Evolutionary conservation across 2,113 vertebrate species (phyloP).

Genomic region (Macquaria ambigua): DNA sequence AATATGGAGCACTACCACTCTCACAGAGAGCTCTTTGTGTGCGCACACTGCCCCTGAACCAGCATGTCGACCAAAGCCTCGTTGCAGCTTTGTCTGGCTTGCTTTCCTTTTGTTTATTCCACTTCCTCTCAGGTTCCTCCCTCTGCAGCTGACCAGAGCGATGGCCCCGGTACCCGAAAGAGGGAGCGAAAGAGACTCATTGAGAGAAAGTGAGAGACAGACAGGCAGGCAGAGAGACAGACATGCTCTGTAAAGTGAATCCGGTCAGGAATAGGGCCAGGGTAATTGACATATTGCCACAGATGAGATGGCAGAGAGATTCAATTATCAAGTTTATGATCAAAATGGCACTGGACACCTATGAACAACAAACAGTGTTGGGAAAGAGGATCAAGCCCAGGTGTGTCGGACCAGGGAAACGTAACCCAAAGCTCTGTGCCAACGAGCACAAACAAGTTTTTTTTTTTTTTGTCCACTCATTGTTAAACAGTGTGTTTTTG

Average conservation of each 20-base stretch:
- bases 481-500: not conserved
- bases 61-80: conserved; percentile 64
- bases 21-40: conserved; percentile 82
- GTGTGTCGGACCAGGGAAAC: too few relatives aligned
- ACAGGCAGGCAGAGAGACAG: not conserved
- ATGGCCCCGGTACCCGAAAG: conserved; percentile 15
- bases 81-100: conserved; percentile 70
- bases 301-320: not conserved
- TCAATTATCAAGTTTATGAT: not conserved
- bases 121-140: conserved; percentile 74
- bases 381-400: not conserved
- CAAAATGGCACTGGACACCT: not conserved
- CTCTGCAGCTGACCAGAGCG: conserved; percentile 73
- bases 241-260: conserved; percentile 6
- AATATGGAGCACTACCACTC: conserved; percentile 74
- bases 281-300: not conserved
- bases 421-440: not conserved
- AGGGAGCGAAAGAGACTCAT: conserved; percentile 24
- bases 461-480: not conserved
- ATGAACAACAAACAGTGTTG: not conserved
- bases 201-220: conserved; percentile 6
- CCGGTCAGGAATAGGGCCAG: not conserved
- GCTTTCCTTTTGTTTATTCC: conserved; percentile 71
- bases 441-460: not conserved
- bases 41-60: conserved; percentile 64